Evolutionary conservation across 2,888 invertebrate genomes (phyloP).

Genomic region (Conistra vaccinii): DNA sequence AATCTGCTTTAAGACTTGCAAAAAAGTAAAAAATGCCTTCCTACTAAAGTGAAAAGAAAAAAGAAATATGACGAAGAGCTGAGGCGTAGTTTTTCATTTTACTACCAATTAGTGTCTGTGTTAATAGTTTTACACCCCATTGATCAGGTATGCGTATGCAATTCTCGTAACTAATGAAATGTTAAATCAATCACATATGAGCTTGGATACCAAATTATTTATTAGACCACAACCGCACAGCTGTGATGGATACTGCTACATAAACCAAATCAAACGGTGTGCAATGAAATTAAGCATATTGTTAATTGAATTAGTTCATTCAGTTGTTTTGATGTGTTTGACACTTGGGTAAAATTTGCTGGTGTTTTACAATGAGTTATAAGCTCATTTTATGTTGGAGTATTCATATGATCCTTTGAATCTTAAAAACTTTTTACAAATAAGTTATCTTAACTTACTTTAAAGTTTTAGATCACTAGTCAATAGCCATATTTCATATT

Average conservation of each 20-base stretch:
- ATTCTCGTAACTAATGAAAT: constrained; percentile 33
- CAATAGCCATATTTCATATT: too few relatives aligned
- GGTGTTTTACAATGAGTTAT: not conserved
- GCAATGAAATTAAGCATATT: constrained; percentile 58
- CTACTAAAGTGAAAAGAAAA: too few relatives aligned
- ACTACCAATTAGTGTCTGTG: not conserved
- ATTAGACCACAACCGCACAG: constrained; percentile 38
- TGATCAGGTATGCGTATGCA: constrained; percentile 15
- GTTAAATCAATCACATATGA: constrained; percentile 47
- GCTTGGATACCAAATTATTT: constrained; percentile 45
- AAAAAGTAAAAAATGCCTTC: too few relatives aligned
- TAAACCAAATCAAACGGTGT: constrained; percentile 51
- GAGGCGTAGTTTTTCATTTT: not conserved
- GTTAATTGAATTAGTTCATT: constrained; percentile 52
- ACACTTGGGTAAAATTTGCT: not conserved
- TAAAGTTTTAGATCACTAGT: too few relatives aligned
- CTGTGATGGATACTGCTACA: constrained; percentile 46
- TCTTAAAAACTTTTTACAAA: too few relatives aligned
- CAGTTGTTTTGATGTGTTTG: constrained; percentile 21
- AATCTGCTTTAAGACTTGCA: not conserved
- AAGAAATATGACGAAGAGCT: too few relatives aligned
- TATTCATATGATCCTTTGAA: too few relatives aligned
- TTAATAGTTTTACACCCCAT: constrained; percentile 14
- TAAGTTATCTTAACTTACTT: too few relatives aligned
- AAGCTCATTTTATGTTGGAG: not conserved